Percentiles rank a stretch among this genome's conserved stretches.
These are phyloP conservation scores for Psittacula echo DNA, from an alignment of 2,797 vertebrate species.

Conservation along the genomic window DNA sequence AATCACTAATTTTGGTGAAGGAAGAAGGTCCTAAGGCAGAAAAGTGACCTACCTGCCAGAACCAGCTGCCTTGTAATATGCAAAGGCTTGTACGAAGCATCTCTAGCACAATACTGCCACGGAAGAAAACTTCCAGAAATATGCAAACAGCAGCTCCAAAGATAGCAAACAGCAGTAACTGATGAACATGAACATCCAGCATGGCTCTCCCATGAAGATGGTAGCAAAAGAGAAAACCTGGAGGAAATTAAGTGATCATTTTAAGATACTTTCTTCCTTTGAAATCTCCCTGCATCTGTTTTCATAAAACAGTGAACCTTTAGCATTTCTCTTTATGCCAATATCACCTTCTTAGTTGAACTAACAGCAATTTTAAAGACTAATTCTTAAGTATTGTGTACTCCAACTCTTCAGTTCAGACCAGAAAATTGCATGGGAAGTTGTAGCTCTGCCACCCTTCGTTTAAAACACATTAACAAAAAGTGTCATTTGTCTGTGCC, in stretches of 20 bases:
- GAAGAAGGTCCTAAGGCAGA: neutral
- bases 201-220: slow-evolving; percentile 91
- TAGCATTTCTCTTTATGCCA: neutral
- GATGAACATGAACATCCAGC: slow-evolving; percentile 91
- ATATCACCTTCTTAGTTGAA: neutral
- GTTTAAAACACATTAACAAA: neutral
- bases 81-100: slow-evolving; percentile 87
- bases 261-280: neutral
- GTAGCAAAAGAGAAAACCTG: slow-evolving; percentile 93
- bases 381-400: neutral
- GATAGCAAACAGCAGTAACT: slow-evolving; percentile 85
- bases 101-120: slow-evolving; percentile 88
- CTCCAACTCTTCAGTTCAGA: neutral
- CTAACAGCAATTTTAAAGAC: neutral
- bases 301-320: neutral
- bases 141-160: slow-evolving; percentile 82
- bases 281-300: neutral
- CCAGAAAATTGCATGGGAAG: neutral
- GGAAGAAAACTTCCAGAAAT: slow-evolving; percentile 89
- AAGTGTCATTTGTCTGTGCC: neutral
- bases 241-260: neutral
- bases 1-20: neutral
- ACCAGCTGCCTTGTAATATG: slow-evolving; percentile 94
- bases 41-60: slow-evolving; percentile 89
- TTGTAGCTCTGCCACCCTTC: neutral